Conservation (phyloP, 2,113 vertebrate genomes). For the Lucifuga dentata region DNA sequence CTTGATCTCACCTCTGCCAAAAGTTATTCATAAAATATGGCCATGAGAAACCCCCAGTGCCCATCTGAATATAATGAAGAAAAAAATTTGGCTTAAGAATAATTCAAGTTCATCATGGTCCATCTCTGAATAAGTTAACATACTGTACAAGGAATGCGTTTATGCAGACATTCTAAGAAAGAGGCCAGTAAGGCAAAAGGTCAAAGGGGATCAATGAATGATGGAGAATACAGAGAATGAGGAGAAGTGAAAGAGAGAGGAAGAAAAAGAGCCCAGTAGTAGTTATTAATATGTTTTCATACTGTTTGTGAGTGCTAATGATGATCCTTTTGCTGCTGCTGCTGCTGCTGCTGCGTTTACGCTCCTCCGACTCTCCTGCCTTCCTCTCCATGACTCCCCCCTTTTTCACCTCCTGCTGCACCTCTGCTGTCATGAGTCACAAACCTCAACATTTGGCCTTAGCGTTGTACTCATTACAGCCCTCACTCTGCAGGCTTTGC, state of each 20-base stretch:
- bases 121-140: conserved; percentile 38
- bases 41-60: conserved; percentile 7
- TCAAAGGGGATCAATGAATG: conserved; percentile 37
- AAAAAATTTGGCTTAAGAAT: conserved; percentile 28
- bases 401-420: background rate
- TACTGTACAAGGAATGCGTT: conserved; percentile 43
- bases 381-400: background rate
- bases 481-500: conserved; percentile 30
- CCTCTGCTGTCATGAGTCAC: background rate
- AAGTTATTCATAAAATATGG: conserved; percentile 38
- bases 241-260: background rate
- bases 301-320: background rate
- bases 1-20: too few relatives aligned
- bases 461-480: conserved; percentile 7
- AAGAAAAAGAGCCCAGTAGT: background rate
- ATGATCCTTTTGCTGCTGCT: background rate
- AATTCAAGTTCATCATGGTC: conserved; percentile 44
- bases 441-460: background rate
- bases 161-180: conserved; percentile 20
- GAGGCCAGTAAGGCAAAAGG: conserved; percentile 20
- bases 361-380: background rate
- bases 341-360: background rate
- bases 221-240: conserved; percentile 10
- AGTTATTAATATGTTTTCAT: background rate
- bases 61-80: conserved; percentile 34